A percentile compares a stretch with the other conserved stretches of the same genome.
These are phyloP conservation scores for Troides helena DNA, from an alignment of 2,888 invertebrate species.

Conservation along the genomic window DNA sequence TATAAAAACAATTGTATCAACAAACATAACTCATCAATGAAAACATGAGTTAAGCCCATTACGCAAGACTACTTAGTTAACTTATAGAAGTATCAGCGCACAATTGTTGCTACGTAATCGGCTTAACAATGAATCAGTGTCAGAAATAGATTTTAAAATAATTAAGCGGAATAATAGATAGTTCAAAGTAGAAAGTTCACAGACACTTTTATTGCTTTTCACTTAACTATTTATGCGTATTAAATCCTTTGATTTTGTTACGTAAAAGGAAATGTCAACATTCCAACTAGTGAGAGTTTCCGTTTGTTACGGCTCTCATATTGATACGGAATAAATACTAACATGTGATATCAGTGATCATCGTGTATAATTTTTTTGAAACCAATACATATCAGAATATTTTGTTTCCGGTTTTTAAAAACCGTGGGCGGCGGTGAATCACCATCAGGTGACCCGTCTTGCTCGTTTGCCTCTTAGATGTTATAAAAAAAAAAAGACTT, in stretches of 20 bases:
- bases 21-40: constrained; percentile 1
- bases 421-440: too few species aligned
- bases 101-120: constrained; percentile 15
- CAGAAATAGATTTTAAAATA: constrained; percentile 15
- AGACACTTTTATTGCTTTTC: constrained; percentile 15
- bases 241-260: constrained; percentile 7
- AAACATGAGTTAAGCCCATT: neutral
- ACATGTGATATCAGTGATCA: neutral
- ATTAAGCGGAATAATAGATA: constrained; percentile 7
- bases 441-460: too few species aligned
- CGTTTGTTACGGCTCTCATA: neutral
- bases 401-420: neutral
- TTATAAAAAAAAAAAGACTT: too few species aligned
- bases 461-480: too few species aligned
- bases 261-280: constrained; percentile 11
- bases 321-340: neutral
- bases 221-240: neutral
- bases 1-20: neutral
- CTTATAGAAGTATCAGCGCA: neutral
- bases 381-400: neutral
- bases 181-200: constrained; percentile 23
- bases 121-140: constrained; percentile 14
- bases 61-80: constrained; percentile 10
- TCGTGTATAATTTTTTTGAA: neutral
- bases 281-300: constrained; percentile 2